phyloP scores from a whole-genome alignment of 2,888 invertebrate species.

The Eupsilia transversa region DNA sequence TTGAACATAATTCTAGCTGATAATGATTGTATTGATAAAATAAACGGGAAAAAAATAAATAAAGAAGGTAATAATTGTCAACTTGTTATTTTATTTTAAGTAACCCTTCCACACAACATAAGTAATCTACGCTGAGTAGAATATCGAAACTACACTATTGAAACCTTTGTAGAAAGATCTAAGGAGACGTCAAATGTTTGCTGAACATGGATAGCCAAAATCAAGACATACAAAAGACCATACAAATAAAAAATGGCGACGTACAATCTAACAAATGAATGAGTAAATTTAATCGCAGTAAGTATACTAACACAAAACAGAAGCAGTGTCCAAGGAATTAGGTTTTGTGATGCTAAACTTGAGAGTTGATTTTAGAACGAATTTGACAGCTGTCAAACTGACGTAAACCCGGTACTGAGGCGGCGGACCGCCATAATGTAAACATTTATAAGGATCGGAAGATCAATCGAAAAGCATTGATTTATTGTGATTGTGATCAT shows the following conservation, averaged over 20 bases:
- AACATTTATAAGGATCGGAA: background rate
- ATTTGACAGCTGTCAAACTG: background rate
- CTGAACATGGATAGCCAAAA: background rate
- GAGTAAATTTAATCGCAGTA: background rate
- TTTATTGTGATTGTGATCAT: background rate
- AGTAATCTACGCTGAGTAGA: background rate
- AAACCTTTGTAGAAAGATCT: background rate
- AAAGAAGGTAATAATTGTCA: constrained; percentile 65
- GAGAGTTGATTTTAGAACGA: background rate
- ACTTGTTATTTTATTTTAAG: constrained; percentile 38
- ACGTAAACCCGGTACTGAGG: background rate
- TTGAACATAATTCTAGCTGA: constrained; percentile 77
- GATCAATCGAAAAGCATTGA: background rate
- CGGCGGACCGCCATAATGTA: background rate
- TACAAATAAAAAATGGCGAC: background rate
- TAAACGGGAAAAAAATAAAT: constrained; percentile 61
- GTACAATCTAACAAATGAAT: background rate
- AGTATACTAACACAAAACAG: background rate
- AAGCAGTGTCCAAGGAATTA: background rate
- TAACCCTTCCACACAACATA: background rate
- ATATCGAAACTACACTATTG: background rate
- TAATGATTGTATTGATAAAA: constrained; percentile 75
- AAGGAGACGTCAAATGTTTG: background rate
- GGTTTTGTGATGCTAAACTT: background rate
- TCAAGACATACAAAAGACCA: background rate